phyloP scores from a whole-genome alignment of 2,888 invertebrate genomes.

The Chelonus formosanus region DNA sequence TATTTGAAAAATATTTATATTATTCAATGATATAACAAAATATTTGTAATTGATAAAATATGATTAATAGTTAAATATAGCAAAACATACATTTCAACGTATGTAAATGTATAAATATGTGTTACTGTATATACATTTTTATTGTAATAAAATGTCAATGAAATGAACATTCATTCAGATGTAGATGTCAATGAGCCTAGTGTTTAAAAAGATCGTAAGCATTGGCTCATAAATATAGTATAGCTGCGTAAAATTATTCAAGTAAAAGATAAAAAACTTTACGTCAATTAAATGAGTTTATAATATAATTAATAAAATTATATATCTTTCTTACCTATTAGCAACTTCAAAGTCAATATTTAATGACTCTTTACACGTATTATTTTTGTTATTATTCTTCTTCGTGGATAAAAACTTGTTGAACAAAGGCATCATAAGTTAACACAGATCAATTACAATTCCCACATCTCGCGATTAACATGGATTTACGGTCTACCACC shows the following conservation, averaged over 20 bases:
- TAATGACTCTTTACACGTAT: conserved; percentile 40
- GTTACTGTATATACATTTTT: too few species aligned
- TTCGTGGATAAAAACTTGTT: conserved; percentile 75
- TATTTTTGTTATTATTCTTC: conserved; percentile 64
- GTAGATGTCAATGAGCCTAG: neutral
- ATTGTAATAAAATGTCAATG: neutral
- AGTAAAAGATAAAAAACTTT: neutral
- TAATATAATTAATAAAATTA: conserved; percentile 32
- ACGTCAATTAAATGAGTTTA: neutral
- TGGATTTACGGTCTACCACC: conserved; percentile 52
- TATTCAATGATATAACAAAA: too few species aligned
- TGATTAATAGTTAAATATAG: too few species aligned
- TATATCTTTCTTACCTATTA: conserved; percentile 50
- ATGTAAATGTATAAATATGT: too few species aligned
- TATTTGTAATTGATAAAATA: too few species aligned
- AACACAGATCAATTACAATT: conserved; percentile 45
- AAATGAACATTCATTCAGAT: neutral
- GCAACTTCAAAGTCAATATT: conserved; percentile 41
- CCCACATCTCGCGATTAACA: conserved; percentile 49
- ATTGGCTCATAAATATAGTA: neutral
- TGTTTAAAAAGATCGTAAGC: neutral
- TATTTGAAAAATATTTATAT: too few species aligned
- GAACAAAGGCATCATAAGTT: conserved; percentile 76
- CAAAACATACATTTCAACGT: too few species aligned
- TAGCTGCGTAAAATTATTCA: neutral